Conservation (phyloP, 2,797 vertebrate genomes). For the Phataginus tetradactyla region DNA sequence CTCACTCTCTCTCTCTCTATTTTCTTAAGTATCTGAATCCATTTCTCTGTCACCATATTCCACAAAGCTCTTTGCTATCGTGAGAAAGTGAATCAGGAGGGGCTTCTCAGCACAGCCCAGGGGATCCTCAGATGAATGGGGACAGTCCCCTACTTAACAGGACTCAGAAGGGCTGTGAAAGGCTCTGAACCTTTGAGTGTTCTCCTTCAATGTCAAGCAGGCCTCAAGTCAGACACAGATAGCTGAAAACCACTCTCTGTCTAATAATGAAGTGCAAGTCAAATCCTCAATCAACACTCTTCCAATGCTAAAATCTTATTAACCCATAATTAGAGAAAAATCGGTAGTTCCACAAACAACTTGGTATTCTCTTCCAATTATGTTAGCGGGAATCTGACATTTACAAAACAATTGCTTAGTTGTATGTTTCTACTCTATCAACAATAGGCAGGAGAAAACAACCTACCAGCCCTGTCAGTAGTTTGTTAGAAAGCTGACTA, state of each 20-base stretch:
- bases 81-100: background rate
- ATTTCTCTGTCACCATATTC: background rate
- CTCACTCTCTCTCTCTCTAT: background rate
- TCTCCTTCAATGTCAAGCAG: background rate
- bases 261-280: background rate
- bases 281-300: background rate
- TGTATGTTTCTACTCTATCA: background rate
- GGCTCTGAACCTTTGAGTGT: background rate
- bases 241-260: background rate
- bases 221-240: background rate
- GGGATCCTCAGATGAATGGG: background rate
- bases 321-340: slow-evolving; percentile 11
- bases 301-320: background rate
- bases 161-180: background rate
- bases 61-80: background rate
- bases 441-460: background rate
- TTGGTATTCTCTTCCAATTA: slow-evolving; percentile 9
- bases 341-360: background rate
- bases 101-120: background rate
- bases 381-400: background rate
- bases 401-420: background rate
- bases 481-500: background rate
- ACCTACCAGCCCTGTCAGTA: background rate
- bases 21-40: background rate
- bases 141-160: accelerated